Percentiles rank a stretch among this genome's conserved stretches.
These are phyloP conservation scores for Neosalanx taihuensis DNA, from an alignment of 2,797 vertebrate genomes.

Conservation along the genomic window DNA sequence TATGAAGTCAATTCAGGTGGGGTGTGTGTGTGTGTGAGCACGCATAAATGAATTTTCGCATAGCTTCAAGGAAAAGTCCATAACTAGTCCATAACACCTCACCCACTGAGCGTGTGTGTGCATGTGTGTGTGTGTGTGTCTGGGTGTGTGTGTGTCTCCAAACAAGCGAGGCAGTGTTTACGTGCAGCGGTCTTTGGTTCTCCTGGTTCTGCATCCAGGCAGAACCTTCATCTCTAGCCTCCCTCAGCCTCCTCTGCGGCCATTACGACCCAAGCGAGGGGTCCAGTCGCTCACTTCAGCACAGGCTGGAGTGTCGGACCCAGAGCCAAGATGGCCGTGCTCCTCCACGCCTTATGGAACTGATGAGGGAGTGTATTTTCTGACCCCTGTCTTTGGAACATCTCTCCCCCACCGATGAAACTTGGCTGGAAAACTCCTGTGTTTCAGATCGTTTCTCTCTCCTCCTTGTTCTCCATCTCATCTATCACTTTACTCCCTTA, in stretches of 20 bases:
- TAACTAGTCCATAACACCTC: background rate
- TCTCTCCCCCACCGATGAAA: background rate
- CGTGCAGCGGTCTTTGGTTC: conserved; percentile 57
- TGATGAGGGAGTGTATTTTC: background rate
- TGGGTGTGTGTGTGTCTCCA: conserved; percentile 25
- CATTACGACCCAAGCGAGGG: conserved; percentile 16
- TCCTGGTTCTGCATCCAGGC: conserved; percentile 53
- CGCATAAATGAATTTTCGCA: conserved; percentile 8
- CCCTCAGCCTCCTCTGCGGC: conserved; percentile 41
- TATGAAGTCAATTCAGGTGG: conserved; percentile 16
- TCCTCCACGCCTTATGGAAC: too few species aligned
- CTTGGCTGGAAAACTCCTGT: background rate
- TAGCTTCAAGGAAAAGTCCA: background rate
- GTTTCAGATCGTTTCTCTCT: background rate
- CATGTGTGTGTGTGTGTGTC: background rate
- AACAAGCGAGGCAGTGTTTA: conserved; percentile 62
- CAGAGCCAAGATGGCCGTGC: conserved; percentile 22
- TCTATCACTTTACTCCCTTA: background rate
- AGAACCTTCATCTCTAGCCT: conserved; percentile 41
- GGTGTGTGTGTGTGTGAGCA: conserved; percentile 19
- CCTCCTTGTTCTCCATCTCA: conserved; percentile 8
- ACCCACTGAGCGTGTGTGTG: conserved; percentile 39
- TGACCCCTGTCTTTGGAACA: too few species aligned
- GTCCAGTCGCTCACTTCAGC: conserved; percentile 20
- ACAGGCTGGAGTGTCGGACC: conserved; percentile 24